These are phyloP conservation scores for Mythimna impura DNA, from an alignment of 2,888 invertebrate genomes.

Conservation along the genomic window DNA sequence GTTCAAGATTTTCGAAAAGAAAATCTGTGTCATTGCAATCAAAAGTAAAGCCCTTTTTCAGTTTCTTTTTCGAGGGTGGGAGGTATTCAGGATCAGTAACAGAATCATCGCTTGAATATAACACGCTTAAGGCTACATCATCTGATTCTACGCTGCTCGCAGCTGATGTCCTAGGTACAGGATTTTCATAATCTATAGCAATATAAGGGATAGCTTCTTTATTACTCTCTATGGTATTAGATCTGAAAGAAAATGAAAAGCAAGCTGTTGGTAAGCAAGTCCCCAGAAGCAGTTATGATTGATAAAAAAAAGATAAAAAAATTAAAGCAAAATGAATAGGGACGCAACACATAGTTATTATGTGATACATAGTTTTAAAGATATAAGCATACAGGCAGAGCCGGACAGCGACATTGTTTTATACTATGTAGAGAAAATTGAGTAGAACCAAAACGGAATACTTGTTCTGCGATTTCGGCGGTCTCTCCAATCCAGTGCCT, in stretches of 20 bases:
- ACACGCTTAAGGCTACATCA: constrained; percentile 15
- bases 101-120: constrained; percentile 19
- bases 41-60: no score
- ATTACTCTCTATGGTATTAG: constrained; percentile 16
- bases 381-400: constrained; percentile 14
- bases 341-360: constrained; percentile 9
- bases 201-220: constrained; percentile 12
- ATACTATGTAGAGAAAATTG: constrained; percentile 13
- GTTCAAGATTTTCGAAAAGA: constrained; percentile 16
- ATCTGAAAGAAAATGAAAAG: constrained; percentile 17
- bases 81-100: constrained; percentile 14
- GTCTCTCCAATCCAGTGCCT: no score
- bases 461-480: no score
- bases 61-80: no score
- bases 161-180: constrained; percentile 5
- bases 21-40: constrained; percentile 16
- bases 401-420: constrained; percentile 11
- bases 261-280: constrained; percentile 11
- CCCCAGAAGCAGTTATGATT: background rate
- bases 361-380: constrained; percentile 14
- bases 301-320: constrained; percentile 10
- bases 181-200: constrained; percentile 12
- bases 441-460: no score
- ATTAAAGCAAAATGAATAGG: constrained; percentile 15
- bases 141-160: constrained; percentile 14